Percentiles rank a stretch among this genome's conserved stretches.
Conservation (phyloP, 2,797 vertebrate species). For the Alexandromys oeconomus region DNA sequence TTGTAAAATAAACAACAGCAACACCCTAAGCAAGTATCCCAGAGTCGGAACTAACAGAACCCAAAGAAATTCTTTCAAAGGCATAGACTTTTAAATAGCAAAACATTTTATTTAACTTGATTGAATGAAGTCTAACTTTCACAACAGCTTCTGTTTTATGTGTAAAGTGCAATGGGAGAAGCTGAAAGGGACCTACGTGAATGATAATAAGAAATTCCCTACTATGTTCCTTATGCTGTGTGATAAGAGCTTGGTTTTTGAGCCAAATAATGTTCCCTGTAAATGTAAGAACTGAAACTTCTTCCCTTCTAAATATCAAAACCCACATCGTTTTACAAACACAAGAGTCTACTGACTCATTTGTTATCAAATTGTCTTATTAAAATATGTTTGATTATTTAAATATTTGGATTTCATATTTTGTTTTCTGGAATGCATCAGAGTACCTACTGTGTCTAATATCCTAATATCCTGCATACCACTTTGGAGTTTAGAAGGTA, state of each 20-base stretch:
- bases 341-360: background rate
- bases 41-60: background rate
- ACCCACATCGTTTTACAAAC: background rate
- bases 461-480: background rate
- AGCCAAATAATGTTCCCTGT: background rate
- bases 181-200: background rate
- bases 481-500: background rate
- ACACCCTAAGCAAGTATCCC: background rate
- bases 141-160: background rate
- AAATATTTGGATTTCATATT: background rate
- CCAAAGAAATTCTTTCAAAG: background rate
- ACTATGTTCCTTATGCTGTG: background rate
- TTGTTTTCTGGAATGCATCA: background rate
- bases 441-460: background rate
- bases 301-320: conserved; percentile 10
- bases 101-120: background rate
- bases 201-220: conserved; percentile 29
- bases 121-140: background rate
- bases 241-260: conserved; percentile 34
- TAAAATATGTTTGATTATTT: conserved; percentile 12
- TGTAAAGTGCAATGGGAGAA: background rate
- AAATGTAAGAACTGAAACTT: conserved; percentile 9
- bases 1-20: background rate
- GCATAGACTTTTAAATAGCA: background rate
- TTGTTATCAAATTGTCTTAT: background rate